A percentile compares a stretch with the other conserved stretches of the same genome.
Conservation (phyloP, 2,113 vertebrate species). For the Oncorhynchus nerka region DNA sequence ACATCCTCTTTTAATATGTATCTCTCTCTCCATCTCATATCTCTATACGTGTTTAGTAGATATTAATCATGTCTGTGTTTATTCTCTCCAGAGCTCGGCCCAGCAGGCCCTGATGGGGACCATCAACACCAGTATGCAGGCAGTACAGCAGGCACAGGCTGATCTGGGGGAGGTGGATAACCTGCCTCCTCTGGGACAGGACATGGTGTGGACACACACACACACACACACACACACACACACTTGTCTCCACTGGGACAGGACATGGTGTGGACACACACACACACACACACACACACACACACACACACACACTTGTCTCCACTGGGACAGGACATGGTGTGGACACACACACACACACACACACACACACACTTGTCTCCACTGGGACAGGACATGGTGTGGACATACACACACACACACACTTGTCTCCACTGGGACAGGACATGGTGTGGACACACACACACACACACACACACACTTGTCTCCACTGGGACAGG, state of each 20-base stretch:
- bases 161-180: conserved; percentile 91
- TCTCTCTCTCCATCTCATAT: too few relatives aligned
- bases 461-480: conserved; percentile 8
- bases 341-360: too few relatives aligned
- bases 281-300: neutral
- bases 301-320: too few relatives aligned
- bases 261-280: neutral
- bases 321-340: neutral
- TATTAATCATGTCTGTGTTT: neutral
- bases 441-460: conserved; percentile 88
- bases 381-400: too few relatives aligned
- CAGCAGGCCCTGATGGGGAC: conserved; percentile 98
- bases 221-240: too few relatives aligned
- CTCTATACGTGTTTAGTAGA: neutral
- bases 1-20: too few relatives aligned
- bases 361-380: too few relatives aligned
- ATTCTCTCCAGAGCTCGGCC: conserved; percentile 84
- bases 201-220: conserved; percentile 82
- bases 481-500: too few relatives aligned
- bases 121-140: conserved; percentile 98
- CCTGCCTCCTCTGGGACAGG: conserved; percentile 92
- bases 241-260: too few relatives aligned
- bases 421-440: conserved; percentile 78
- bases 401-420: too few relatives aligned
- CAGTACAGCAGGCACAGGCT: conserved; percentile 92